Percentiles rank a stretch among this genome's conserved stretches.
phyloP scores from a whole-genome alignment of 1,140 invertebrate species.

The Tetramorium simillimum region DNA sequence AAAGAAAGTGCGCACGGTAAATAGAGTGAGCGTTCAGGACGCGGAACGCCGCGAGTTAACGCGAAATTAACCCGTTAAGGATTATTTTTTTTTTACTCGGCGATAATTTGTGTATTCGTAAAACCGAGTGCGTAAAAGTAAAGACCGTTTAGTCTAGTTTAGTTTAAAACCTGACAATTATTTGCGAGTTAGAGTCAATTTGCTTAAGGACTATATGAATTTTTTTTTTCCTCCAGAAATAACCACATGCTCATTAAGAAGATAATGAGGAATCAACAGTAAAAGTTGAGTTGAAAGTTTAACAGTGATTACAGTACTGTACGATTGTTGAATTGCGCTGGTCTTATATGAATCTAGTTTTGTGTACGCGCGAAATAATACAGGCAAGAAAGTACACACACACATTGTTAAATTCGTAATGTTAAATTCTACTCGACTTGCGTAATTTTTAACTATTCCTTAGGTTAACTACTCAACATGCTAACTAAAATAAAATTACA shows the following conservation, averaged over 20 bases:
- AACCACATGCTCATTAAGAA: not conserved
- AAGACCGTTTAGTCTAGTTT: not conserved
- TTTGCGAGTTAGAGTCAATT: not conserved
- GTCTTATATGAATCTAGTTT: not conserved
- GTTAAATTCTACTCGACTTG: too few species aligned
- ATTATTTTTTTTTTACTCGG: not conserved
- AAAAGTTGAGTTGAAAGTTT: not conserved
- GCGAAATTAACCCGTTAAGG: conserved; percentile 10
- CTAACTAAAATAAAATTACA: too few species aligned
- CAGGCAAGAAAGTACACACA: not conserved
- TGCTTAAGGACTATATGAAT: not conserved
- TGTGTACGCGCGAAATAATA: not conserved
- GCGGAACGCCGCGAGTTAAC: conserved; percentile 16
- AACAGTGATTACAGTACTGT: not conserved
- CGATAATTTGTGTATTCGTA: not conserved
- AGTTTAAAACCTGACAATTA: not conserved
- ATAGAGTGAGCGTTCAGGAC: conserved; percentile 46
- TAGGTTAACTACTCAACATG: too few species aligned
- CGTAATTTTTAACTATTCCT: too few species aligned
- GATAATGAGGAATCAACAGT: not conserved
- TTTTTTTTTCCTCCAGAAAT: not conserved
- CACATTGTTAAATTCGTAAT: too few species aligned
- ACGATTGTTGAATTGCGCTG: not conserved
- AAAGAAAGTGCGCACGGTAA: conserved; percentile 52
- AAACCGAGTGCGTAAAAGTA: not conserved